Conservation (phyloP, 2,797 vertebrate genomes). For the Sebastes steindachneri region DNA sequence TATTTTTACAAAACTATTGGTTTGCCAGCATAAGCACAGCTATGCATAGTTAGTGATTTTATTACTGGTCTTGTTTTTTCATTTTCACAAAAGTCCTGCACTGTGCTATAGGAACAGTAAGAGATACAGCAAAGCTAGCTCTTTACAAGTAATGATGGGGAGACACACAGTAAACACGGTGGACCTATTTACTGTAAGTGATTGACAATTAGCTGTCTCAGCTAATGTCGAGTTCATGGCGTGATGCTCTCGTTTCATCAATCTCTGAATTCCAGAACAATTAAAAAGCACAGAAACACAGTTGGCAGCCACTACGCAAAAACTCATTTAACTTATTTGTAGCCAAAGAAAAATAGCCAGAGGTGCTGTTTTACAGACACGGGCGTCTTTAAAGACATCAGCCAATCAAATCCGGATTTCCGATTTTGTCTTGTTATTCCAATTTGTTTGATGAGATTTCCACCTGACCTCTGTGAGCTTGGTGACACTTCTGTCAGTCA, state of each 20-base stretch:
- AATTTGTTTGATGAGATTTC: constrained; percentile 9
- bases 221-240: neutral
- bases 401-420: neutral
- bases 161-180: neutral
- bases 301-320: neutral
- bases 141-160: neutral
- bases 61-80: neutral
- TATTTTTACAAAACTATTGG: neutral
- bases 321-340: neutral
- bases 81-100: neutral
- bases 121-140: neutral
- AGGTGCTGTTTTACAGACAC: neutral
- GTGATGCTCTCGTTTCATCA: neutral
- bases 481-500: neutral
- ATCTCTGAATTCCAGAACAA: neutral
- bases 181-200: neutral
- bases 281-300: neutral
- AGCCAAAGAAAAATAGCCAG: neutral
- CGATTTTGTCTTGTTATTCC: neutral
- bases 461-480: neutral
- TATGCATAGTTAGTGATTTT: neutral
- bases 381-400: neutral
- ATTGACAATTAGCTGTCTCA: neutral
- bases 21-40: neutral
- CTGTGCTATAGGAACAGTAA: neutral